Percentiles rank a stretch among this genome's conserved stretches.
Evolutionary conservation across 2,113 vertebrate genomes (phyloP).

Genomic region (Carollia perspicillata): DNA sequence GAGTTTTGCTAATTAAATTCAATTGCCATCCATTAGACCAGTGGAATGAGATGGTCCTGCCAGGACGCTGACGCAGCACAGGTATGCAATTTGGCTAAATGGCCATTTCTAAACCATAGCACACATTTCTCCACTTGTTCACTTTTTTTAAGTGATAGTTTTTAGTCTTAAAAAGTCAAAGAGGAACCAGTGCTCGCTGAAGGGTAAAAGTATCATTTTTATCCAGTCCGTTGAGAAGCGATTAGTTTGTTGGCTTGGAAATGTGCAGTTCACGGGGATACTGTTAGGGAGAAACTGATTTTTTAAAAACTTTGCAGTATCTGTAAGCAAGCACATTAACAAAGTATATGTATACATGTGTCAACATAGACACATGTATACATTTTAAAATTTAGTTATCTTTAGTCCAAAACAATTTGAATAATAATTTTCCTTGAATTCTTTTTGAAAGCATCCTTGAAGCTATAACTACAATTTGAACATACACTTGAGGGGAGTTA

Average conservation of each 20-base stretch:
- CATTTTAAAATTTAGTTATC: constrained; percentile 16
- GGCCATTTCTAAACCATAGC: constrained; percentile 86
- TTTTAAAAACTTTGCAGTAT: not conserved
- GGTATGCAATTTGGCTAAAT: constrained; percentile 93
- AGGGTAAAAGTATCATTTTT: constrained; percentile 65
- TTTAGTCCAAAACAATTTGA: constrained; percentile 17
- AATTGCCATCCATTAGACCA: constrained; percentile 97
- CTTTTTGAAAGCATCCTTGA: constrained; percentile 4
- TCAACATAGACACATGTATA: not conserved
- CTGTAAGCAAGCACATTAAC: not conserved
- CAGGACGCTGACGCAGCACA: constrained; percentile 96
- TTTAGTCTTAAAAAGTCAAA: constrained; percentile 66
- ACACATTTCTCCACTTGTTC: constrained; percentile 82
- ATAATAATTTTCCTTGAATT: not conserved
- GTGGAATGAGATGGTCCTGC: constrained; percentile 92
- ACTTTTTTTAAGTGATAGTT: constrained; percentile 70
- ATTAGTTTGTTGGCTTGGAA: constrained; percentile 51
- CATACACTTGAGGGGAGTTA: constrained; percentile 26
- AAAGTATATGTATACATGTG: not conserved
- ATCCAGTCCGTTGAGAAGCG: constrained; percentile 18
- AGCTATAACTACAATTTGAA: constrained; percentile 8
- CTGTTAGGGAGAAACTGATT: constrained; percentile 37
- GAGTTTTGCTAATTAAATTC: constrained; percentile 99
- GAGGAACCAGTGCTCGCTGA: constrained; percentile 61
- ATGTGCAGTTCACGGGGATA: not conserved